Evolutionary conservation across 1,140 invertebrate species (phyloP).

Genomic region (Bombus pyrosoma): DNA sequence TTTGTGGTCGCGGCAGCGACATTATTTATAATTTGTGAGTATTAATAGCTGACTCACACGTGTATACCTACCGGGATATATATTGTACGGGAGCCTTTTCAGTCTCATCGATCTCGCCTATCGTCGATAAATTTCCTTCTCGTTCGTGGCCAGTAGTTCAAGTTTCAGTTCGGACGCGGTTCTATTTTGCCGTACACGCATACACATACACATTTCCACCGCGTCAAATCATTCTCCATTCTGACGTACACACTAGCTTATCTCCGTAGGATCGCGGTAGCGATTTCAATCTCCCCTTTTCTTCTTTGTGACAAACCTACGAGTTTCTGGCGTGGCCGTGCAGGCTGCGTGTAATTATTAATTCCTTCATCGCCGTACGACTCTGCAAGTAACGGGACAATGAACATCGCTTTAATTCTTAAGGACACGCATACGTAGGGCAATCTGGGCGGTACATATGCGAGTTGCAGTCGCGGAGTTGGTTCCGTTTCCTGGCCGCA

Average conservation of each 20-base stretch:
- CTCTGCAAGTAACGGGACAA: neutral
- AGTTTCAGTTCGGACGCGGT: neutral
- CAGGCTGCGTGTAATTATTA: neutral
- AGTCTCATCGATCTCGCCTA: slow-evolving; percentile 28
- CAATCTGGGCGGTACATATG: slow-evolving; percentile 2
- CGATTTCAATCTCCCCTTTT: neutral
- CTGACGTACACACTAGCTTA: neutral
- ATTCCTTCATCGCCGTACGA: slow-evolving; percentile 4
- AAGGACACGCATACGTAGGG: neutral
- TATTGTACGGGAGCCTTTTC: slow-evolving; percentile 14
- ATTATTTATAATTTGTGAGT: slow-evolving; percentile 75
- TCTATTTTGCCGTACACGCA: neutral
- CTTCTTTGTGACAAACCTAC: neutral
- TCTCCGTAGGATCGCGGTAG: neutral
- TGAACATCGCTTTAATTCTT: neutral
- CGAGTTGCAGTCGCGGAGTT: neutral
- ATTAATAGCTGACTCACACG: slow-evolving; percentile 65
- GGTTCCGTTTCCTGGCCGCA: slow-evolving; percentile 23
- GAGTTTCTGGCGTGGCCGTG: neutral
- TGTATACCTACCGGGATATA: neutral
- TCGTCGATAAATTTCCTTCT: slow-evolving; percentile 38
- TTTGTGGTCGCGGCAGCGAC: slow-evolving; percentile 67
- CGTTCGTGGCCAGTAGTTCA: neutral
- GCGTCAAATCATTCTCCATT: neutral
- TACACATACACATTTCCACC: neutral